A percentile compares a stretch with the other conserved stretches of the same genome.
phyloP scores from a whole-genome alignment of 2,888 invertebrate species.

The Plebejus melissa region DNA sequence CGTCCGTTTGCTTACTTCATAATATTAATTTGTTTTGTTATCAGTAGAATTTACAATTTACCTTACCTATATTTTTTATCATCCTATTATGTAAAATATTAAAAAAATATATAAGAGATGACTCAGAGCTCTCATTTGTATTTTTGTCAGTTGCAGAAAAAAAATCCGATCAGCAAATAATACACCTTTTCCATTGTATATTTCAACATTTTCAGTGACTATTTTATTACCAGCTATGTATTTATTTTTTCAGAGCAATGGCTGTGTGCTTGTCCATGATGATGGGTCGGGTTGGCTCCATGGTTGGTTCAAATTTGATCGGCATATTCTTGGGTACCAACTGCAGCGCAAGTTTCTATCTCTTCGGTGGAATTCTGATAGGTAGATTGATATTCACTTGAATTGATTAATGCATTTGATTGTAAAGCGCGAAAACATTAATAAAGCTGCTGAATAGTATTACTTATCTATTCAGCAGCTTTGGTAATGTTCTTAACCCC shows the following conservation, averaged over 20 bases:
- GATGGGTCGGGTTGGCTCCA: conserved; percentile 82
- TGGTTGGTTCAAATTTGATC: conserved; percentile 81
- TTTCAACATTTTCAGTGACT: background rate
- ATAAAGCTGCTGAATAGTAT: too few species aligned
- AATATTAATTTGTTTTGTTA: background rate
- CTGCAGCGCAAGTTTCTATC: conserved; percentile 81
- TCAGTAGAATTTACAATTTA: too few species aligned
- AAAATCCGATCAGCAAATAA: too few species aligned
- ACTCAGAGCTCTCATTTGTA: too few species aligned
- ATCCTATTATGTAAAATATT: too few species aligned
- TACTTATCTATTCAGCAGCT: too few species aligned
- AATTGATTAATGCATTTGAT: too few species aligned
- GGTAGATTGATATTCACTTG: conserved; percentile 48
- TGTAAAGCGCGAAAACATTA: too few species aligned
- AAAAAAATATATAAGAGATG: too few species aligned
- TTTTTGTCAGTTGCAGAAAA: too few species aligned
- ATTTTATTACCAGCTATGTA: background rate
- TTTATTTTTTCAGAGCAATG: conserved; percentile 71
- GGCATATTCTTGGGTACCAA: conserved; percentile 80
- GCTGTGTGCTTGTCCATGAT: conserved; percentile 82
- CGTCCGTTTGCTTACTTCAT: background rate
- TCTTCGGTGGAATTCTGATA: conserved; percentile 77
- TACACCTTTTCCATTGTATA: background rate
- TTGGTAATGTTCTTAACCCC: too few species aligned
- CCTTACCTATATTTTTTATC: too few species aligned